These are phyloP conservation scores for Heliconius nattereri DNA, from an alignment of 1,140 invertebrate species.

Conservation along the genomic window DNA sequence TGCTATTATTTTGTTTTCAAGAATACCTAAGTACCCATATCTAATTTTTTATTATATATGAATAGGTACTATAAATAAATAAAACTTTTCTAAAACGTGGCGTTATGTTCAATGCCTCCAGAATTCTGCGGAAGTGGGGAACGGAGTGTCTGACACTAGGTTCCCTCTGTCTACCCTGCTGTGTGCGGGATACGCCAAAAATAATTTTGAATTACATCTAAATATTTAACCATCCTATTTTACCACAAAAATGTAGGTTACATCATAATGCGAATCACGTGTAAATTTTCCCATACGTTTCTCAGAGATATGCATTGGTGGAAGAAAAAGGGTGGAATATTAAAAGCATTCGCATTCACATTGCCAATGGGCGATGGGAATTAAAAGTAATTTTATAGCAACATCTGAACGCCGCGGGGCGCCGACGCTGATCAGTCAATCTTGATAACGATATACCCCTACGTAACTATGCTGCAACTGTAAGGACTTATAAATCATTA, in stretches of 20 bases:
- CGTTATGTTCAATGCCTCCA: no score
- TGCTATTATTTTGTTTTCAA: background rate
- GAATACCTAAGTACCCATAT: background rate
- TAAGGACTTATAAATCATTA: no score
- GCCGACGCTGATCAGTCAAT: conserved; percentile 34
- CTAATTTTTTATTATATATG: no score
- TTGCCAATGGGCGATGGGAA: background rate
- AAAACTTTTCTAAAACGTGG: no score
- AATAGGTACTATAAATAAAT: no score
- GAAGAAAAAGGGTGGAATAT: conserved; percentile 23
- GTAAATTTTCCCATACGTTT: background rate
- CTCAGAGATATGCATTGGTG: background rate
- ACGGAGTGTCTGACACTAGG: background rate
- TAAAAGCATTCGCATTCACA: conserved; percentile 10
- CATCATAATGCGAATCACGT: background rate
- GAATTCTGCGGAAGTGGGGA: background rate
- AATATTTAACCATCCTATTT: no score
- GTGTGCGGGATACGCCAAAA: background rate
- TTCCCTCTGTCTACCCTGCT: background rate
- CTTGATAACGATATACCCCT: conserved; percentile 21
- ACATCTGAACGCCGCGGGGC: conserved; percentile 11
- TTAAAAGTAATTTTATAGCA: conserved; percentile 23
- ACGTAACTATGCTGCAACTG: no score
- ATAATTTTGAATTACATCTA: background rate
- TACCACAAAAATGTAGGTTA: background rate